Conservation (phyloP, 1,140 invertebrate species). For the Globodera ellingtonae region DNA sequence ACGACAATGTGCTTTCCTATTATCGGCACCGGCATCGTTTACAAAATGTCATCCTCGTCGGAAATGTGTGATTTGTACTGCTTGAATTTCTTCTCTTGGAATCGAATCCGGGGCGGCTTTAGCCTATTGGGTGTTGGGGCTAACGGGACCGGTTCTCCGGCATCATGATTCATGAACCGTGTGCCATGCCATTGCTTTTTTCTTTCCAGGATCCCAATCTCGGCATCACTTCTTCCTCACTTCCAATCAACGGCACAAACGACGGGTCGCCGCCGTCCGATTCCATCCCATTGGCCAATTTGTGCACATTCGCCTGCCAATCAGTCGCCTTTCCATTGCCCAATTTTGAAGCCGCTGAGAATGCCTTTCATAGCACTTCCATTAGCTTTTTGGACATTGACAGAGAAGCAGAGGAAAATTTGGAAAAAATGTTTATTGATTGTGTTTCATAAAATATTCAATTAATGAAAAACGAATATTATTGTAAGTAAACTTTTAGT, state of each 20-base stretch:
- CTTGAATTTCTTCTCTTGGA: background rate
- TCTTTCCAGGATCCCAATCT: background rate
- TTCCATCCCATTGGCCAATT: background rate
- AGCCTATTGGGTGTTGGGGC: too few relatives aligned
- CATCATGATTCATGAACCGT: too few relatives aligned
- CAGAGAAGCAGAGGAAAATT: too few relatives aligned
- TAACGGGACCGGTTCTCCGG: too few relatives aligned
- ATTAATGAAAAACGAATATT: background rate
- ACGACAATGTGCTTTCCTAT: conserved; percentile 27
- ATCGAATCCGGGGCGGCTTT: too few relatives aligned
- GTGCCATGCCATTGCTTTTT: background rate
- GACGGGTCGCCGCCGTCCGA: background rate
- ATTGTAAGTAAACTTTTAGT: background rate
- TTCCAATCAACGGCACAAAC: background rate
- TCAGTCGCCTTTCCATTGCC: conserved; percentile 4
- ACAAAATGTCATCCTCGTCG: conserved; percentile 12
- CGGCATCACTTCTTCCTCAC: background rate
- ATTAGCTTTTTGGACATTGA: conserved; percentile 7
- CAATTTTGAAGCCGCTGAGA: background rate
- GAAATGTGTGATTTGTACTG: conserved; percentile 5
- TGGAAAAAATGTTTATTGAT: too few relatives aligned
- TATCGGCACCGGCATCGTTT: background rate
- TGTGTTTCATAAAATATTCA: too few relatives aligned
- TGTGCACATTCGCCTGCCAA: background rate
- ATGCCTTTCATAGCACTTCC: background rate